Percentiles rank a stretch among this genome's conserved stretches.
These are phyloP conservation scores for Malurus alboscapulatus DNA, from an alignment of 2,113 vertebrate species.

Conservation along the genomic window DNA sequence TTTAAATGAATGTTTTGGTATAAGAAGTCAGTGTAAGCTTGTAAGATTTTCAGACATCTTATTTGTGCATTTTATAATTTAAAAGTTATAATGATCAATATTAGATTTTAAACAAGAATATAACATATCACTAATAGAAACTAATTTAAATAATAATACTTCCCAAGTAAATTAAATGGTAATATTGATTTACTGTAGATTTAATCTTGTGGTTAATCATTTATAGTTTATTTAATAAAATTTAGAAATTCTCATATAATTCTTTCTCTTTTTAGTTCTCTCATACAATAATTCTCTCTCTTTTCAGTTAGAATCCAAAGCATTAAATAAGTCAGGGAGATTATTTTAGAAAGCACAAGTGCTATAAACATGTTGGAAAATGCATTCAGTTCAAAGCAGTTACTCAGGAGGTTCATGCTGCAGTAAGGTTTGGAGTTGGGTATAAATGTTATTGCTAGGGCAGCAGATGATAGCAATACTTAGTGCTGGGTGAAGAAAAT, in stretches of 20 bases:
- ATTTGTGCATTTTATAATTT: not conserved
- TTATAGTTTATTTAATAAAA: not conserved
- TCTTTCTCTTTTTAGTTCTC: too few relatives aligned
- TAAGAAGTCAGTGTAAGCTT: not conserved
- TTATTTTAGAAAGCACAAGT: not conserved
- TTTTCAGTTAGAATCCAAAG: not conserved
- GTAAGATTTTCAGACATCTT: not conserved
- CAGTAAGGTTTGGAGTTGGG: not conserved
- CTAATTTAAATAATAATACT: not conserved
- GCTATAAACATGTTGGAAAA: not conserved
- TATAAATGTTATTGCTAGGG: not conserved
- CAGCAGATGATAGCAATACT: not conserved
- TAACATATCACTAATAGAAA: not conserved
- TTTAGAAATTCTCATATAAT: not conserved
- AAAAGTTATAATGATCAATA: not conserved
- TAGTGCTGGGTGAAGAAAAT: not conserved
- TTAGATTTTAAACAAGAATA: not conserved
- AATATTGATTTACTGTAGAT: not conserved
- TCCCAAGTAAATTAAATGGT: not conserved
- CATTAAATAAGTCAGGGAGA: not conserved
- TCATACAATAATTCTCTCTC: too few relatives aligned
- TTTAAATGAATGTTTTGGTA: not conserved
- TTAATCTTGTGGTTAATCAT: not conserved
- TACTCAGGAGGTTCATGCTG: not conserved
- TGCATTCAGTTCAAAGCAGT: not conserved